These are phyloP conservation scores for Bubo scandiacus DNA, from an alignment of 2,113 vertebrate genomes.

Conservation along the genomic window DNA sequence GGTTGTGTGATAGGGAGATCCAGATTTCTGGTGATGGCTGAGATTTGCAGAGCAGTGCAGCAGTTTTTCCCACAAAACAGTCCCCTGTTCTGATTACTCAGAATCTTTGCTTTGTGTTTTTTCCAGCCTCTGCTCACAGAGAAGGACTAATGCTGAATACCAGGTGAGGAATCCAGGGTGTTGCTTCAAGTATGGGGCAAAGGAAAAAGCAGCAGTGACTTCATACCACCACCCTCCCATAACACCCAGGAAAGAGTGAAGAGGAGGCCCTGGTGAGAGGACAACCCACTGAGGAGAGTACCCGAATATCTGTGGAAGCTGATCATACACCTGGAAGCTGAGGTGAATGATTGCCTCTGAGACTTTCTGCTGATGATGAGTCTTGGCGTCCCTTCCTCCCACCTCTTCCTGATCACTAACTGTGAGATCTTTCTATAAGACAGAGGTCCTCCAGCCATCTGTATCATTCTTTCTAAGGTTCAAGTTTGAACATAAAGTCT, in stretches of 20 bases:
- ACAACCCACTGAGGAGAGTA: neutral
- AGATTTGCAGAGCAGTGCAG: neutral
- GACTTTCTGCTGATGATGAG: neutral
- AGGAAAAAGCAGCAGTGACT: neutral
- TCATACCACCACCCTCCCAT: neutral
- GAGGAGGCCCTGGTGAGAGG: constrained; percentile 9
- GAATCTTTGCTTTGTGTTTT: neutral
- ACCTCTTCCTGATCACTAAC: neutral
- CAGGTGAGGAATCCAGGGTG: neutral
- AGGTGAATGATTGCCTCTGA: neutral
- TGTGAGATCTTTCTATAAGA: constrained; percentile 17
- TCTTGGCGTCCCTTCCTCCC: neutral
- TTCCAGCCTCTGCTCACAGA: constrained; percentile 54
- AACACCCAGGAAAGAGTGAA: constrained; percentile 25
- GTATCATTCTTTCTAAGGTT: constrained; percentile 33
- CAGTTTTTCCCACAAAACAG: neutral
- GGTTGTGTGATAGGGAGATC: neutral
- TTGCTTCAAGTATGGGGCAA: neutral
- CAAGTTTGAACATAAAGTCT: neutral
- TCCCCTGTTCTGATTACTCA: neutral
- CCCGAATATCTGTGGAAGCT: neutral
- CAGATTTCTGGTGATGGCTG: neutral
- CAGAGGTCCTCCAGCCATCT: constrained; percentile 56
- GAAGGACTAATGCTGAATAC: constrained; percentile 34
- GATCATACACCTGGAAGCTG: neutral